phyloP scores from a whole-genome alignment of 2,113 vertebrate species.

The rabbit (Oryctolagus cuniculus) region DNA sequence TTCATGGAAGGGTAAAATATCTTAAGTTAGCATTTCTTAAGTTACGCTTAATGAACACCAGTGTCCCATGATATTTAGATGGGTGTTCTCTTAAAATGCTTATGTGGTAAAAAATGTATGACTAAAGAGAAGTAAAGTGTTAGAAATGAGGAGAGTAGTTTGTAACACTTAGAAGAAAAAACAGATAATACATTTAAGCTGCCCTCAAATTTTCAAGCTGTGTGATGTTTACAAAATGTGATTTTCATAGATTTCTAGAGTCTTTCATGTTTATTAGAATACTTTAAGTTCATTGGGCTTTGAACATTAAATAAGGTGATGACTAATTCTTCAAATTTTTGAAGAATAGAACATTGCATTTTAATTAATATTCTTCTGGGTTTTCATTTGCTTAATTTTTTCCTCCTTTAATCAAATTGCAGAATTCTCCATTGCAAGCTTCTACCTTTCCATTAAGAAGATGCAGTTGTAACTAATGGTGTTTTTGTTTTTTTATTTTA shows the following conservation, averaged over 20 bases:
- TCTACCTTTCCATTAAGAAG: slow-evolving; percentile 38
- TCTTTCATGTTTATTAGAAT: slow-evolving; percentile 71
- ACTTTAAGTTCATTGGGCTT: slow-evolving; percentile 63
- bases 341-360: neutral
- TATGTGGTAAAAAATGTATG: neutral
- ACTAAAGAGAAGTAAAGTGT: slow-evolving; percentile 19
- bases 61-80: neutral
- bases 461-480: neutral
- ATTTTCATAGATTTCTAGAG: slow-evolving; percentile 52
- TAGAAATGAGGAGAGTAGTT: slow-evolving; percentile 41
- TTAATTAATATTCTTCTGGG: slow-evolving; percentile 23
- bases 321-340: slow-evolving; percentile 35
- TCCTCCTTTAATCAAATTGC: slow-evolving; percentile 33
- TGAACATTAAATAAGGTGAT: slow-evolving; percentile 46
- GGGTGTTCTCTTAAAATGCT: neutral
- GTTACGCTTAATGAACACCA: neutral
- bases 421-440: neutral
- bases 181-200: slow-evolving; percentile 29
- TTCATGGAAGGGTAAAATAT: neutral
- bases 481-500: too few species aligned
- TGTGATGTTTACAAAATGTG: slow-evolving; percentile 71
- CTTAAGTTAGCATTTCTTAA: neutral
- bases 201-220: slow-evolving; percentile 48
- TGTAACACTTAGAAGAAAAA: slow-evolving; percentile 27
- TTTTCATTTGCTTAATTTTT: slow-evolving; percentile 41